These are phyloP conservation scores for Anguilla pacifica DNA, from an alignment of 2,797 vertebrate species.

Conservation along the genomic window DNA sequence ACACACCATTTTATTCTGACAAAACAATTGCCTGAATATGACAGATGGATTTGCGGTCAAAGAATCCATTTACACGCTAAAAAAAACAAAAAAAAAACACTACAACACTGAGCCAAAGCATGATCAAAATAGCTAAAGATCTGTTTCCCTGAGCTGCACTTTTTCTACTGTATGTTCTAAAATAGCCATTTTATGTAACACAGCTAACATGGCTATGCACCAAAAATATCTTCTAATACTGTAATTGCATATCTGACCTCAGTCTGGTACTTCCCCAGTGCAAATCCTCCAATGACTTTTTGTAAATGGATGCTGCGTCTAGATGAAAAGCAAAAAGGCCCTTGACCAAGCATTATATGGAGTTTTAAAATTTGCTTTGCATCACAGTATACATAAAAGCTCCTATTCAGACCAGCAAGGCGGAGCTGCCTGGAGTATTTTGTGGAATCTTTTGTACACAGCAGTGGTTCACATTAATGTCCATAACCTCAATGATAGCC, in stretches of 20 bases:
- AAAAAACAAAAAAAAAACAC: not conserved
- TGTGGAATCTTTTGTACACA: not conserved
- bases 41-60: conserved; percentile 2
- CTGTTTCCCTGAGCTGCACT: not conserved
- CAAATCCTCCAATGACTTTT: not conserved
- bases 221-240: not conserved
- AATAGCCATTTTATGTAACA: not conserved
- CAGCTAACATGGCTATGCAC: not conserved
- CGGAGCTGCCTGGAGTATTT: not conserved
- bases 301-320: not conserved
- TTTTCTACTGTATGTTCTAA: not conserved
- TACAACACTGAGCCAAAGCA: not conserved
- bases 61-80: not conserved
- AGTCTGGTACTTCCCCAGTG: not conserved
- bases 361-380: not conserved
- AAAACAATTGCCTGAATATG: not conserved
- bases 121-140: not conserved
- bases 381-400: not conserved
- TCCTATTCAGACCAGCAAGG: not conserved
- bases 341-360: not conserved
- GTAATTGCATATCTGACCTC: too few relatives aligned
- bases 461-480: not conserved
- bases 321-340: not conserved
- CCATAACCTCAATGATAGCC: not conserved
- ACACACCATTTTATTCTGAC: conserved; percentile 14